Percentiles rank a stretch among this genome's conserved stretches.
These are phyloP conservation scores for Anagrus nilaparvatae DNA, from an alignment of 1,140 invertebrate species.

Conservation along the genomic window DNA sequence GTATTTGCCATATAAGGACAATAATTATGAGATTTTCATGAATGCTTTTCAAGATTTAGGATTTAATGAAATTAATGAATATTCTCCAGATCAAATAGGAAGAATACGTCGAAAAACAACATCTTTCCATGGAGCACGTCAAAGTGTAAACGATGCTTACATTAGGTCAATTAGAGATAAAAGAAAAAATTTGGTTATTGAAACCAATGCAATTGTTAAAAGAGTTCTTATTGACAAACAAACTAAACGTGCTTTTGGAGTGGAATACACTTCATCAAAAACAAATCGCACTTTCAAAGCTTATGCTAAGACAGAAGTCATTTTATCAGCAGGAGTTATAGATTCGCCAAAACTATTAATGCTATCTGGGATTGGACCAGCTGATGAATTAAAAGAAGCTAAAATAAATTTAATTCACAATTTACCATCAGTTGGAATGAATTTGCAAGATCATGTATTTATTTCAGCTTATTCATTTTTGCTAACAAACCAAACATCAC, in stretches of 20 bases:
- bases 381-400: conserved; percentile 4
- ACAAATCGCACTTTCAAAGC: too few relatives aligned
- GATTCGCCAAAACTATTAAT: conserved; percentile 42
- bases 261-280: too few relatives aligned
- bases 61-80: conserved; percentile 1
- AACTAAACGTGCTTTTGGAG: conserved; percentile 61
- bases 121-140: conserved; percentile 47
- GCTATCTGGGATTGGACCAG: conserved; percentile 28
- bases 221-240: conserved; percentile 62
- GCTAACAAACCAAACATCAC: too few relatives aligned
- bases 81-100: conserved; percentile 35
- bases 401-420: conserved; percentile 28
- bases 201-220: conserved; percentile 57
- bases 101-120: conserved; percentile 46
- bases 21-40: not conserved
- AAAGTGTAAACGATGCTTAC: conserved; percentile 58
- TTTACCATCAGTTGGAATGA: conserved; percentile 36
- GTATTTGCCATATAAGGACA: not conserved
- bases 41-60: conserved; percentile 3
- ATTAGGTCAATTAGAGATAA: conserved; percentile 53
- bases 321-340: conserved; percentile 37
- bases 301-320: too few relatives aligned
- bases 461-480: too few relatives aligned
- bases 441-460: conserved; percentile 45
- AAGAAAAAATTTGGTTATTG: conserved; percentile 57